Evolutionary conservation across 2,888 invertebrate species (phyloP).

Genomic region (Bellardia bayeri): DNA sequence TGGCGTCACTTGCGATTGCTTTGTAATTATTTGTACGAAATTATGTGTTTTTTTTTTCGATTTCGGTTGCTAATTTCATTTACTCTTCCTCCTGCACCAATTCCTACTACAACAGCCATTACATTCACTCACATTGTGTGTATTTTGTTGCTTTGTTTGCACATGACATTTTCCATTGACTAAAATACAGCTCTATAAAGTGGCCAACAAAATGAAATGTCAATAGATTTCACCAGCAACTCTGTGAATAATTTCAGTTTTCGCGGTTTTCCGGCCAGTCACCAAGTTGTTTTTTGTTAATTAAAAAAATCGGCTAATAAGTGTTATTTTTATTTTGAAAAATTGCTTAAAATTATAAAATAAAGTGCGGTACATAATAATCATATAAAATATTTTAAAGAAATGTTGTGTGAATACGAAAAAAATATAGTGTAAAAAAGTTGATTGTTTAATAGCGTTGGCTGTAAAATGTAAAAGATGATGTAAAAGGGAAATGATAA

Average conservation of each 20-base stretch:
- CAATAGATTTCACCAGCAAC: background rate
- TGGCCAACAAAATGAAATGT: background rate
- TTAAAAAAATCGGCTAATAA: background rate
- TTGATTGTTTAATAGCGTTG: background rate
- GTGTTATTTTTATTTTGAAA: background rate
- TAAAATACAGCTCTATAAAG: background rate
- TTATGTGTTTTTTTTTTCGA: conserved; percentile 42
- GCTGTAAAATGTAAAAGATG: background rate
- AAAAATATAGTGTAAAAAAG: background rate
- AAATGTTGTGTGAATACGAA: background rate
- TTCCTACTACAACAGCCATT: background rate
- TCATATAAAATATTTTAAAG: background rate
- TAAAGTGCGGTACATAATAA: background rate
- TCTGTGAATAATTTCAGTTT: background rate
- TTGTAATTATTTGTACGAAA: conserved; percentile 70
- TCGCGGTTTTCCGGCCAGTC: background rate
- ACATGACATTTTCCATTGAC: conserved; percentile 22
- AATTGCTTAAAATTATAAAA: background rate
- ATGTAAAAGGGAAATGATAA: background rate
- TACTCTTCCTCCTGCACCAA: conserved; percentile 18
- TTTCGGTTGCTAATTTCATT: background rate
- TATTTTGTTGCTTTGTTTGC: conserved; percentile 9
- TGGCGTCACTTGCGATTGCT: conserved; percentile 71
- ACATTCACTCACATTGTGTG: background rate
- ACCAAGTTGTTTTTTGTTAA: background rate